Conservation (phyloP, 1,140 invertebrate genomes). For the Drosophila micromelanica region DNA sequence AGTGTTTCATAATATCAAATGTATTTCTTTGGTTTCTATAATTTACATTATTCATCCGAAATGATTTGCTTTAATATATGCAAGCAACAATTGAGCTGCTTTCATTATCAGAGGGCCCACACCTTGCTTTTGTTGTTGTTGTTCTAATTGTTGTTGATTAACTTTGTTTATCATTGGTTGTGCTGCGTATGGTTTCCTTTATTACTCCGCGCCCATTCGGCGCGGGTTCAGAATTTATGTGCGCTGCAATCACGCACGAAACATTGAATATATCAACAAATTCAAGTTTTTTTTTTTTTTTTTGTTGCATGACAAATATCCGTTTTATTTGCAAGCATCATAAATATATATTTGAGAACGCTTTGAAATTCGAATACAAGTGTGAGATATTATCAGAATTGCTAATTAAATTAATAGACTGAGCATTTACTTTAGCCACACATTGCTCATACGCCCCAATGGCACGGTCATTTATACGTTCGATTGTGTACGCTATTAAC, state of each 20-base stretch:
- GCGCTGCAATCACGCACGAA: slow-evolving; percentile 37
- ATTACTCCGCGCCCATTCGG: slow-evolving; percentile 24
- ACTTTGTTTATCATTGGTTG: slow-evolving; percentile 34
- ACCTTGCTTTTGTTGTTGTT: slow-evolving; percentile 29
- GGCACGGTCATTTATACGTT: slow-evolving; percentile 15
- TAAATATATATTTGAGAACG: slow-evolving; percentile 10
- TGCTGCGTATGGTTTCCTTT: slow-evolving; percentile 31
- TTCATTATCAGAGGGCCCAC: slow-evolving; percentile 37
- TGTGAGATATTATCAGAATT: slow-evolving; percentile 39
- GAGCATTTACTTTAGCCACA: slow-evolving; percentile 4
- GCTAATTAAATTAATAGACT: slow-evolving; percentile 47
- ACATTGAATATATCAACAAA: slow-evolving; percentile 22
- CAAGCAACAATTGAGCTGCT: slow-evolving; percentile 24
- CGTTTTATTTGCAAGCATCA: slow-evolving; percentile 22
- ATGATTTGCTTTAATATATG: slow-evolving; percentile 7
- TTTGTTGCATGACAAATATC: slow-evolving; percentile 12
- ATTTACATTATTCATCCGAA: slow-evolving; percentile 23
- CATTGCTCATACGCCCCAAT: slow-evolving; percentile 38
- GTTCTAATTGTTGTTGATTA: slow-evolving; percentile 31
- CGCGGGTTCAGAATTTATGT: slow-evolving; percentile 34
- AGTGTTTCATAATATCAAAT: slow-evolving; percentile 6
- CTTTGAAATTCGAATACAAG: slow-evolving; percentile 11
- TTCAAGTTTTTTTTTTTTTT: neutral
- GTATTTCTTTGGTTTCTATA: slow-evolving; percentile 17
- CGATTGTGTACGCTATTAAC: slow-evolving; percentile 18